Evolutionary conservation across 2,113 vertebrate genomes (phyloP).

Genomic region (Microtus oregoni): DNA sequence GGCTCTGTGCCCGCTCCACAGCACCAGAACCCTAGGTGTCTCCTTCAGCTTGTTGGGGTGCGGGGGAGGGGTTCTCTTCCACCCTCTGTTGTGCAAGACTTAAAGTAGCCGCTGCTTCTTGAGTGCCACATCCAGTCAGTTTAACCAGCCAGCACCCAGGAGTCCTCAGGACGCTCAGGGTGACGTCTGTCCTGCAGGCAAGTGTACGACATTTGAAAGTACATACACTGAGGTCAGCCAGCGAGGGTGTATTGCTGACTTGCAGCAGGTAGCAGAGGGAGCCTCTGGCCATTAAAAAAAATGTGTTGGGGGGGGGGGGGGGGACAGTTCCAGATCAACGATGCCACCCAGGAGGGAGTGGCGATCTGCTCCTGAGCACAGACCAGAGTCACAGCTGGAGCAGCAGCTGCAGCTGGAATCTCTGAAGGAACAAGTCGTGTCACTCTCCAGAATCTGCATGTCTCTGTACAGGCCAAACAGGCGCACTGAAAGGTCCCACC

Average conservation of each 20-base stretch:
- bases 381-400: neutral
- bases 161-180: rapidly evolving
- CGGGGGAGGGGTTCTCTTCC: neutral
- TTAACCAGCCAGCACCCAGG: neutral
- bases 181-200: neutral
- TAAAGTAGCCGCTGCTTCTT: neutral
- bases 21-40: too few relatives aligned
- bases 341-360: neutral
- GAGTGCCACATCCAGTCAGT: neutral
- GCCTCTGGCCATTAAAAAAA: neutral
- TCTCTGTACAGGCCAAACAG: neutral
- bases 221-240: too few relatives aligned
- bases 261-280: neutral
- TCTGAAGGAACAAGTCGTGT: neutral
- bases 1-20: rapidly evolving
- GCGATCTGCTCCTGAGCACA: neutral
- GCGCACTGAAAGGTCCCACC: neutral
- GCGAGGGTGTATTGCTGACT: too few relatives aligned
- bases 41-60: neutral
- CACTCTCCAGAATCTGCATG: neutral
- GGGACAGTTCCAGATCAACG: neutral
- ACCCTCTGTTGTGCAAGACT: neutral
- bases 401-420: neutral
- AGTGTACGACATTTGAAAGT: too few relatives aligned
- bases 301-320: too few relatives aligned